These are phyloP conservation scores for Tor tambroides DNA, from an alignment of 2,113 vertebrate genomes.

Conservation along the genomic window DNA sequence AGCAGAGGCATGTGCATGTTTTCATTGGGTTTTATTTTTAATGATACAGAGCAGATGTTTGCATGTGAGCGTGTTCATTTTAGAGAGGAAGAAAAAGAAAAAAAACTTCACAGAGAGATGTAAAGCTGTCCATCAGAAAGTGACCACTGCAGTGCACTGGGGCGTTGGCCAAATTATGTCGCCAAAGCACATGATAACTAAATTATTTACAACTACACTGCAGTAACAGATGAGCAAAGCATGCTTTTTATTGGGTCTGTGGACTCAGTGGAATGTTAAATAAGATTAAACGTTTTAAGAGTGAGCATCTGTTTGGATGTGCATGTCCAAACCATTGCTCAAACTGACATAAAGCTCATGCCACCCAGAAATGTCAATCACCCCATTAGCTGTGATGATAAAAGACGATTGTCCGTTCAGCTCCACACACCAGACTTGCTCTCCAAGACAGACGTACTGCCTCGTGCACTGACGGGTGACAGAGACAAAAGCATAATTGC, in stretches of 20 bases:
- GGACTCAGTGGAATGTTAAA: constrained; percentile 25
- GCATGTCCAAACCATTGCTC: constrained; percentile 18
- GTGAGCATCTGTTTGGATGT: constrained; percentile 44
- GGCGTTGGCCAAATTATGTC: constrained; percentile 28
- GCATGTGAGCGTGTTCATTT: constrained; percentile 47
- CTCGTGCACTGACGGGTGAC: constrained; percentile 5
- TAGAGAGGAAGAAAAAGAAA: constrained; percentile 48
- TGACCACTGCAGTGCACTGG: constrained; percentile 20
- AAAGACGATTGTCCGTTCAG: constrained; percentile 51
- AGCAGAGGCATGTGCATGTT: constrained; percentile 62
- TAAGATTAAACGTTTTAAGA: constrained; percentile 27
- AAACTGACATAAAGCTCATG: neutral
- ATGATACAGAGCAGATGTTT: constrained; percentile 72
- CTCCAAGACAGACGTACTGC: constrained; percentile 36
- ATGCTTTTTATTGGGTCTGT: constrained; percentile 33
- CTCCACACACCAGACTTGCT: constrained; percentile 46
- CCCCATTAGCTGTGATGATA: constrained; percentile 57
- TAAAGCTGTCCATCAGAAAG: constrained; percentile 25
- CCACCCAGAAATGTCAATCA: constrained; percentile 62
- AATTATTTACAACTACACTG: constrained; percentile 9
- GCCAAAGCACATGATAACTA: constrained; percentile 8
- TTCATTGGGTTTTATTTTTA: constrained; percentile 67
- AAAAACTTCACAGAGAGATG: constrained; percentile 27
- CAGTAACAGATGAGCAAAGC: neutral
- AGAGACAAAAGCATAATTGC: constrained; percentile 60